These are phyloP conservation scores for Acromyrmex heyeri DNA, from an alignment of 1,140 invertebrate species.

Conservation along the genomic window DNA sequence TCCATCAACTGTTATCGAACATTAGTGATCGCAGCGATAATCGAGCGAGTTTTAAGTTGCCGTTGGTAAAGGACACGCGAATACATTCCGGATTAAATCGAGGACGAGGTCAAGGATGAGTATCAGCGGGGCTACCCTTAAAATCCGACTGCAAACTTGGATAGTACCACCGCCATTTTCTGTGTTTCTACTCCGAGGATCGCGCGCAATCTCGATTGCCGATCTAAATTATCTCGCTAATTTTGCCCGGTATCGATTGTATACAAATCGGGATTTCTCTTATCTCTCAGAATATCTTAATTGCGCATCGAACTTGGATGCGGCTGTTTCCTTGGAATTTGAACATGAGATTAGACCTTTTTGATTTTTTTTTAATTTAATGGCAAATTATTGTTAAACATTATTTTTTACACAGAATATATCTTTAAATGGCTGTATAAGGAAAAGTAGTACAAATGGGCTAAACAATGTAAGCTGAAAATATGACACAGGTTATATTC, in stretches of 20 bases:
- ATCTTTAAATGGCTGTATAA: not conserved
- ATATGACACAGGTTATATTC: not conserved
- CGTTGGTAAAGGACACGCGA: conserved; percentile 48
- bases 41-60: not conserved
- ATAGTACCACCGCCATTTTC: not conserved
- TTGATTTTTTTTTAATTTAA: not conserved
- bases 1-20: conserved; percentile 63
- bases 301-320: conserved; percentile 71
- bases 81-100: conserved; percentile 1
- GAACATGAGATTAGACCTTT: conserved; percentile 5
- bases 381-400: not conserved
- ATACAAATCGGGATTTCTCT: conserved; percentile 77
- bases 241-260: conserved; percentile 77
- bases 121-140: not conserved
- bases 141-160: conserved; percentile 47
- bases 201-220: conserved; percentile 71
- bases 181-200: not conserved
- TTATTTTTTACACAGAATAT: not conserved
- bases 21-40: conserved; percentile 51
- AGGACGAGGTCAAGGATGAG: conserved; percentile 61
- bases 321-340: conserved; percentile 34
- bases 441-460: not conserved
- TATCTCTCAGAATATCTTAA: conserved; percentile 78
- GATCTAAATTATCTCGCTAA: conserved; percentile 81
- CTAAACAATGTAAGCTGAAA: not conserved